These are phyloP conservation scores for Carapus acus DNA, from an alignment of 2,797 vertebrate species.

Conservation along the genomic window DNA sequence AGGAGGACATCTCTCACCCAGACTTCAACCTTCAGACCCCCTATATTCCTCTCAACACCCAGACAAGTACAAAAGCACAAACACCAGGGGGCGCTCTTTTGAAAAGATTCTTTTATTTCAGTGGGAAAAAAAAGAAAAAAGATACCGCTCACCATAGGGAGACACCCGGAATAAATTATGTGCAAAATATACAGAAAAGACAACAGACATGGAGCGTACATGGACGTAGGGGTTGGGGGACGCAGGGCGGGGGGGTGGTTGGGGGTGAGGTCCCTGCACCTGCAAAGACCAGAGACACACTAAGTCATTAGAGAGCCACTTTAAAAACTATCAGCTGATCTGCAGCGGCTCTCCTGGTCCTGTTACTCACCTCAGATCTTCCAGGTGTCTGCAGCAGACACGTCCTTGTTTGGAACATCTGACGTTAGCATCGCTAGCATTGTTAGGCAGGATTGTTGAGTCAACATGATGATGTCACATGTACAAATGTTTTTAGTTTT, in stretches of 20 bases:
- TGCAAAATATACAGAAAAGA: slow-evolving; percentile 56
- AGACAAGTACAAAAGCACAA: neutral
- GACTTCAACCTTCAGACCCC: too few species aligned
- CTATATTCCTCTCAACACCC: too few species aligned
- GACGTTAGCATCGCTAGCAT: too few species aligned
- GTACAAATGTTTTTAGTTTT: slow-evolving; percentile 17
- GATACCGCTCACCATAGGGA: slow-evolving; percentile 55
- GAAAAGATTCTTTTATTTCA: slow-evolving; percentile 20
- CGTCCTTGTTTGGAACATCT: too few species aligned
- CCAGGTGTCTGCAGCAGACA: neutral
- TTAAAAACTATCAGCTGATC: too few species aligned
- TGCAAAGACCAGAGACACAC: slow-evolving; percentile 35
- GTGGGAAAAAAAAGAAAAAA: slow-evolving; percentile 18
- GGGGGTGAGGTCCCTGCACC: too few species aligned
- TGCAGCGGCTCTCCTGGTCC: neutral
- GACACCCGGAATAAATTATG: slow-evolving; percentile 67
- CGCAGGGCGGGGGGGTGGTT: too few species aligned
- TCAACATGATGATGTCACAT: neutral
- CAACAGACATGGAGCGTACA: slow-evolving; percentile 32
- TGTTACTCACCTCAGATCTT: neutral
- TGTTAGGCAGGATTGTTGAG: neutral
- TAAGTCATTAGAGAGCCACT: too few species aligned
- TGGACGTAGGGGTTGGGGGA: slow-evolving; percentile 24
- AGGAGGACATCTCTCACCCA: too few species aligned
- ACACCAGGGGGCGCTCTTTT: neutral